Base-by-base conservation (phyloP, 1,140 invertebrate genomes). In the Lineus longissimus region DNA sequence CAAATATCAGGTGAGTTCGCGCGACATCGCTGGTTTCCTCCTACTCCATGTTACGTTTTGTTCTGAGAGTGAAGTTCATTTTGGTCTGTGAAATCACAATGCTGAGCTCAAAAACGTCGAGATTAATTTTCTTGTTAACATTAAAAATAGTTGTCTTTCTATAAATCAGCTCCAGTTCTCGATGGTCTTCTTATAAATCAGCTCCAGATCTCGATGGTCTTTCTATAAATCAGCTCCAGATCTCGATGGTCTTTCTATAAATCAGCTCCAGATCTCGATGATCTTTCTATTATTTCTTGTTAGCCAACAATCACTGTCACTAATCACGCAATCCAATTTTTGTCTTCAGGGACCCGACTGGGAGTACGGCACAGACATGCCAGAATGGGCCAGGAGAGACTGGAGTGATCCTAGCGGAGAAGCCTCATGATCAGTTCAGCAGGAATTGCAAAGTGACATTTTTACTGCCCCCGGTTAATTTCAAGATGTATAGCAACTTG, bases 311-410 rank as follows among this genome's bases (percentile, higher is more conserved):
- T 23, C n/a, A 17, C 22, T 22, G 1, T 1, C 58, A 29, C 45
- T 45, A 51, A 61, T 54, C 2, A 62, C 43, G 36, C 22, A n/a
- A 27, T 55, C 60, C 55, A 43, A 61, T 29, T 55, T 23, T 56
- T 59, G 40, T n/a, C 59, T 61, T 15, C 77, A 91, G 88, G 92
- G 92, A 47, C 89, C 91, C 36, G 91, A 89, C 25, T 95, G 92
- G 92, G 89, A 90, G 73, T 95, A 91, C 79, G 88, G 92, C 80
- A 94, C 92, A 0, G 88, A 91, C 70, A 81, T 94, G 61, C 93
- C 93, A 1, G 88, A 88, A 31, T 95, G 93, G 93, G 93, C 93
- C 15, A 85, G 84, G 69, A 86, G 89, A 25, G 89, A 94, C 62
- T 94, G 91, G 91, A 84, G 84, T 36, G 89, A 89, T 66, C 76